Base-by-base conservation (phyloP, 2,888 invertebrate genomes). In the Minunthozetes semirufus region DNA sequence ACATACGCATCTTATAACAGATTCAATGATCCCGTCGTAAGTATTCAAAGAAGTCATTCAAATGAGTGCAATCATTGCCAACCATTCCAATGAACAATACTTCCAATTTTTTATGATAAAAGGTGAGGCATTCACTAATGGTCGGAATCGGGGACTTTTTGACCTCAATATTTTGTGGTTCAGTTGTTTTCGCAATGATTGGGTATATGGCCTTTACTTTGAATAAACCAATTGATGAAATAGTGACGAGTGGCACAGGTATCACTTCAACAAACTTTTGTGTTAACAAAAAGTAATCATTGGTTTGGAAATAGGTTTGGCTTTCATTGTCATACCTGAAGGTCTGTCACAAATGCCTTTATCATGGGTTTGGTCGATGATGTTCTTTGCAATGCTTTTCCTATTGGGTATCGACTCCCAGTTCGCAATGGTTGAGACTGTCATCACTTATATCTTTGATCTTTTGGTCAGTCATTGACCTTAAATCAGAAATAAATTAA, bases 1-100 rank as follows among this genome's bases (percentile, higher is more conserved):
- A 79, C 79, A 1, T 78, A 78, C n/a, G 79, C 79, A 42, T 78
- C 78, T 25, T 79, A 79, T 70, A 79, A 79, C 66, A 72, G 75
- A n/a, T 79, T 78, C 61, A 70, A 76, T 25, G 77, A 79, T 38
- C 73, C 73, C 0, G 73, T 76, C 15, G 76, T 76, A 46, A 59
- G 72, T 61, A 29, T 38, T 66, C 33, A 6, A n/a, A n/a, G n/a
- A n/a, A n/a, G n/a, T n/a, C n/a, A n/a, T n/a, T n/a, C n/a, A n/a
- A n/a, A n/a, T n/a, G n/a, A n/a, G n/a, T n/a, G n/a, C n/a, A n/a
- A n/a, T n/a, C n/a, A n/a, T n/a, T n/a, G n/a, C n/a, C n/a, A n/a
- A n/a, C n/a, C n/a, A n/a, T n/a, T n/a, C n/a, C n/a, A n/a, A n/a
- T n/a, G n/a, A n/a, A n/a, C n/a, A n/a, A n/a, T n/a, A n/a, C n/a